phyloP scores from a whole-genome alignment of 2,113 vertebrate genomes.

The Myrmophylax atrothorax region DNA sequence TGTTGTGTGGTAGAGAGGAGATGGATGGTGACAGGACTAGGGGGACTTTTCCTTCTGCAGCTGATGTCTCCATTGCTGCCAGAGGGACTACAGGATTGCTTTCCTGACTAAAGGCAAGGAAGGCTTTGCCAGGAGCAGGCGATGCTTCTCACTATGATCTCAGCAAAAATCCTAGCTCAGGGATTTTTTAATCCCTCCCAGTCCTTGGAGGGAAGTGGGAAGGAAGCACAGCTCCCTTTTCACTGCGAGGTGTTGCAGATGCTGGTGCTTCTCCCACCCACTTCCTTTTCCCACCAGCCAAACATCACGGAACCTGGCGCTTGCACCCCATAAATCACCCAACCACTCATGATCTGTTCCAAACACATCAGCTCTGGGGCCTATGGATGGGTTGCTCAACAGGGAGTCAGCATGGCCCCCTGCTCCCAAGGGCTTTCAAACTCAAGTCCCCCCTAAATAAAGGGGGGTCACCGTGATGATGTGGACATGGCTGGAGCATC shows the following conservation, averaged over 20 bases:
- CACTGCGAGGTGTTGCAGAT: neutral
- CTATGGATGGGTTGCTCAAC: neutral
- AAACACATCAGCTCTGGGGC: neutral
- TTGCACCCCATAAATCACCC: slow-evolving; percentile 19
- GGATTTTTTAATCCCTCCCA: neutral
- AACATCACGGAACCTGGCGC: neutral
- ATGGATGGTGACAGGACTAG: neutral
- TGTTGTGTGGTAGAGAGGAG: rapidly evolving
- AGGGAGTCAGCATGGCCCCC: neutral
- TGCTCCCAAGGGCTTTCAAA: neutral
- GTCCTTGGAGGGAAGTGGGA: neutral
- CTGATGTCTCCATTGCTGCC: neutral
- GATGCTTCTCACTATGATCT: neutral
- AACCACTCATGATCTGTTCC: neutral
- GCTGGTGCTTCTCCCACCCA: neutral
- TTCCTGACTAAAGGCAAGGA: neutral
- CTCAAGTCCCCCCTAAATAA: neutral
- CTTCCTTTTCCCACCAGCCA: slow-evolving; percentile 34
- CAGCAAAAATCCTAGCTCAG: slow-evolving; percentile 1
- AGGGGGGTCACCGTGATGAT: neutral
- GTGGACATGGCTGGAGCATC: neutral
- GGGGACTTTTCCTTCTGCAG: neutral
- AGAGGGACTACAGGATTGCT: rapidly evolving
- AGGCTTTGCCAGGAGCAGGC: neutral
- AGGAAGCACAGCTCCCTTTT: neutral